Evolutionary conservation across 1,140 invertebrate species (phyloP), one percentile per base, ranked within the genome.

Genomic region (Cydia fagiglandana): DNA sequence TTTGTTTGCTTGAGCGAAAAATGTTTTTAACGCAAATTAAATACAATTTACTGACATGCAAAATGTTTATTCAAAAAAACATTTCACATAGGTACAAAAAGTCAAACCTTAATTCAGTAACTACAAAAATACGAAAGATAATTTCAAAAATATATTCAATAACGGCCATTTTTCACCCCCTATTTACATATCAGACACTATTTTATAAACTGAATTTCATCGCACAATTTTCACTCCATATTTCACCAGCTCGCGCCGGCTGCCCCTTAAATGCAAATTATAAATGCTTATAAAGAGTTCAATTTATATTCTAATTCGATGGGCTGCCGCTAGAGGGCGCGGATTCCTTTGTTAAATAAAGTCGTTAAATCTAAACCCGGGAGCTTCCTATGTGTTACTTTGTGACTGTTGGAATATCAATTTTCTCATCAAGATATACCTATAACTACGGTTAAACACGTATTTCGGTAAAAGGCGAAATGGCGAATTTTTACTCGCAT

Each of bases 221-320:
- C 20, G 53, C n/a, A 7, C 5, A 20, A 6, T 61, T 12, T 24
- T n/a, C 50, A 24, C 20, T 24, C 56, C 28, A 68, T 34, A 70
- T 38, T 70, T 70, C 66, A 17, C 15, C 4, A 17, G 15, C 28
- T 34, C 34, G 28, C 64, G 30, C 64, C 15, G 6, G 30, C 30
- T 70, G 66, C 66, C 30, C 80, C 82, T 88, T 88, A 88, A 86
- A 87, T 88, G 86, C 83, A 89, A 88, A 87, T 87, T 88, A 88
- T 88, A 88, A 90, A 87, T 88, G 84, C 86, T 91, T 88, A 86
- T 91, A 88, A 89, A 89, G 86, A 88, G 84, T 89, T 88, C 89
- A 87, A 91, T 91, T 88, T 91, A 88, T 88, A 91, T 91, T 91
- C 87, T 88, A 89, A 91, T 91, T 81, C 84, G 79, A 88, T 88